Percentiles rank a stretch among this genome's conserved stretches.
Conservation (phyloP, 2,888 invertebrate species). For the Emmelina monodactyla region DNA sequence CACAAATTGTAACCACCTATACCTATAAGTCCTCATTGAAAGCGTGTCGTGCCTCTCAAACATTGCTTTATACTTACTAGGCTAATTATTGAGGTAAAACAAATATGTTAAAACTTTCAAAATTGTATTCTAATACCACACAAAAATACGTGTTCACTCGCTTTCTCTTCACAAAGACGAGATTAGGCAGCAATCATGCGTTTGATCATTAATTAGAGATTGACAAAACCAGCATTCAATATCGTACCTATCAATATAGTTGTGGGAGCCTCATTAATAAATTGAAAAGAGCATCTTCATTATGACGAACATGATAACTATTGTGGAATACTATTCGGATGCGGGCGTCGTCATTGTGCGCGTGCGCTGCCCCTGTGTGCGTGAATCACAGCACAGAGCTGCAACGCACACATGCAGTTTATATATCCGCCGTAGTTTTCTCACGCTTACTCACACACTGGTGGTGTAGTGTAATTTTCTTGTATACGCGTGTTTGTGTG, state of each 20-base stretch:
- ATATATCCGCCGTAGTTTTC: constrained; percentile 55
- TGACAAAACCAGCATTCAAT: constrained; percentile 37
- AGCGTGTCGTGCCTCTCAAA: constrained; percentile 41
- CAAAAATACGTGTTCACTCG: constrained; percentile 17
- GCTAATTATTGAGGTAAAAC: not conserved
- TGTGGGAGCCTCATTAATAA: constrained; percentile 50
- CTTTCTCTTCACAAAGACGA: constrained; percentile 32
- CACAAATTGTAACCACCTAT: constrained; percentile 31
- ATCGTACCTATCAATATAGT: constrained; percentile 40
- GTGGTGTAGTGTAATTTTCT: constrained; percentile 44
- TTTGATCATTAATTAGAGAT: constrained; percentile 37
- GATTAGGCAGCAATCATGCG: constrained; percentile 38
- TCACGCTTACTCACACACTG: constrained; percentile 59
- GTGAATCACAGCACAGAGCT: constrained; percentile 19
- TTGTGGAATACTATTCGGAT: constrained; percentile 41
- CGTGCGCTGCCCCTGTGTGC: constrained; percentile 21
- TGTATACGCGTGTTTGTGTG: constrained; percentile 29
- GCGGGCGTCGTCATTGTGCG: constrained; percentile 40
- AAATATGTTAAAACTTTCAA: not conserved
- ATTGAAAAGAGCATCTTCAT: constrained; percentile 55
- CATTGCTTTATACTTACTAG: constrained; percentile 26
- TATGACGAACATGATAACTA: constrained; percentile 45
- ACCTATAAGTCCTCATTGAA: constrained; percentile 38
- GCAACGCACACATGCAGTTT: constrained; percentile 36
- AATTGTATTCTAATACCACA: not conserved